Base-by-base conservation (phyloP, 2,797 vertebrate species). In the Poecilia velifera region DNA sequence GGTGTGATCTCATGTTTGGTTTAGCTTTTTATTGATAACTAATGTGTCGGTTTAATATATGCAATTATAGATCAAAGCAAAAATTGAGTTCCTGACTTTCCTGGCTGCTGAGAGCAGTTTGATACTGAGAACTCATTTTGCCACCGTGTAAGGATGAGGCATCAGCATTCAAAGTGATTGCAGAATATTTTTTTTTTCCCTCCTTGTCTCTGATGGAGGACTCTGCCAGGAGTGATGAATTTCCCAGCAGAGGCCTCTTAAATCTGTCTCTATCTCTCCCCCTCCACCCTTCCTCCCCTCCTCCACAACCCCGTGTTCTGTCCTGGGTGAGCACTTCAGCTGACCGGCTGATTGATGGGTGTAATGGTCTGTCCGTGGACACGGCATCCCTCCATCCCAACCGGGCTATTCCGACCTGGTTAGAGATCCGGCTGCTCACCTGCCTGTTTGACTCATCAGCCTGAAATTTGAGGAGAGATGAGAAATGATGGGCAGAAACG, bases 321-420 rank as follows among this genome's bases (percentile, higher is more conserved):
- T 79, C 78, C 87, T 53, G 81, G 82, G 59, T 39, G 81, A 82
- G 74, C 53, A 81, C 80, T 78, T 78, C 20, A 31, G 80, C 76
- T 1, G 57, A 71, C 72, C 28, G 14, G 49, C 80, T 90, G 91
- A 90, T 89, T 88, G 89, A 92, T 90, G 87, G 86, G 47, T 80
- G 78, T 88, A 87, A 90, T 87, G 88, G 87, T 76, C 84, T 83
- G 89, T 83, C 82, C 59, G 3, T 74, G 78, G 86, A 86, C 76
- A 84, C 74, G 7, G 74, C 82, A 18, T 75, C 71, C 74, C 18
- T 46, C 80, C 82, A 64, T 81, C 80, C 76, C 81, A 36, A 76
- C 64, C 28, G 68, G 49, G 79, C 80, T 77, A 18, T 46, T 76
- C 79, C 82, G 85, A 80, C 82, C 88, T 74, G 85, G 77, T 82